These are phyloP conservation scores for Mermis nigrescens DNA, from an alignment of 2,888 invertebrate species.

Conservation along the genomic window DNA sequence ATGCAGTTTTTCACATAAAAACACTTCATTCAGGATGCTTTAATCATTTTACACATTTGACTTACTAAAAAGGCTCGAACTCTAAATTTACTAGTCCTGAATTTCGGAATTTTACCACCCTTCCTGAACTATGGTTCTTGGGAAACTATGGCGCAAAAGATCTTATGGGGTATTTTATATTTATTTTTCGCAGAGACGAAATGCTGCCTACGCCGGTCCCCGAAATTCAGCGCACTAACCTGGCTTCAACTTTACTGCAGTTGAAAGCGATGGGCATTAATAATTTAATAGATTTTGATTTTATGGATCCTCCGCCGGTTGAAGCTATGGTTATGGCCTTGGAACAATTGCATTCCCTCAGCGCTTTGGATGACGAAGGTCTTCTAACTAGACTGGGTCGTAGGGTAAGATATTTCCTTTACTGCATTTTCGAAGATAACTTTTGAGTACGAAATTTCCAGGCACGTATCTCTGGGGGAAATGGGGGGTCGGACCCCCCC, in stretches of 20 bases:
- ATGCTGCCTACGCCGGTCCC: conserved; percentile 95
- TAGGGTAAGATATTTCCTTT: too few species aligned
- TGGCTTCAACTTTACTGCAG: conserved; percentile 82
- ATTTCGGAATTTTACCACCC: too few species aligned
- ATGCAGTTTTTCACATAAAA: too few species aligned
- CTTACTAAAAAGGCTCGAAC: too few species aligned
- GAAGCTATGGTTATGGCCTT: conserved; percentile 81
- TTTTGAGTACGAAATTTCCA: too few species aligned
- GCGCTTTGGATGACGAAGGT: conserved; percentile 65
- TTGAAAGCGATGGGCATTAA: conserved; percentile 99
- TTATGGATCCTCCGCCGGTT: conserved; percentile 92
- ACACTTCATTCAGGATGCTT: too few species aligned
- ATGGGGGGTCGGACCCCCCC: too few species aligned
- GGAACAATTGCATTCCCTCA: conserved; percentile 83
- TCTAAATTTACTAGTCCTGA: too few species aligned
- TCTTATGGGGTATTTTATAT: conserved; percentile 2
- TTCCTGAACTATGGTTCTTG: too few species aligned
- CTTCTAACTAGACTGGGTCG: conserved; percentile 45
- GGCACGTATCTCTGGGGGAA: too few species aligned
- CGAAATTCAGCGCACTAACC: conserved; percentile 92
- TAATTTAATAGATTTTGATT: conserved; percentile 89
- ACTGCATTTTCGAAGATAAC: too few species aligned
- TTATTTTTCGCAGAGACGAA: conserved; percentile 47
- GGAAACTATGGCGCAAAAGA: background rate
- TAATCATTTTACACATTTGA: too few species aligned